phyloP scores from a whole-genome alignment of 2,113 vertebrate species.

The Aramus guarauna region DNA sequence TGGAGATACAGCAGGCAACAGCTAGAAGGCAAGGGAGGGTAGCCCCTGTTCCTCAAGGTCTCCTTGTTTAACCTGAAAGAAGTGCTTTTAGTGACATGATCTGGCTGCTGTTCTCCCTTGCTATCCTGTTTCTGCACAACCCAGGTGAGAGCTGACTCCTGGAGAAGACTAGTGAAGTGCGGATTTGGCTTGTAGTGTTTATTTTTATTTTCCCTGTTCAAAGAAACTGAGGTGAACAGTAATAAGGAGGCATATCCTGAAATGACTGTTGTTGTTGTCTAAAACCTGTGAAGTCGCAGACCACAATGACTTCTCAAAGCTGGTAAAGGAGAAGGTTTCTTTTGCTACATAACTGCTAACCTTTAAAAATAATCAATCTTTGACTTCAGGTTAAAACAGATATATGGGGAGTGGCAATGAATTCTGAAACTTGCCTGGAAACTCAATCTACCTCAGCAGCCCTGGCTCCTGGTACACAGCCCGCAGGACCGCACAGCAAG shows the following conservation, averaged over 20 bases:
- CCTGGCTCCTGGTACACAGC: not conserved
- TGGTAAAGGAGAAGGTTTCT: not conserved
- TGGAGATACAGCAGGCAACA: not conserved
- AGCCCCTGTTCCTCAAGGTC: not conserved
- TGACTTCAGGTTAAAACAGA: not conserved
- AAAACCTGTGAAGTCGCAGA: not conserved
- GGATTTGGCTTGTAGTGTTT: not conserved
- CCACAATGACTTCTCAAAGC: not conserved
- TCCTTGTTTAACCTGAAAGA: not conserved
- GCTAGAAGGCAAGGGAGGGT: not conserved
- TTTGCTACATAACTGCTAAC: conserved; percentile 15
- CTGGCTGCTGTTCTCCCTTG: not conserved
- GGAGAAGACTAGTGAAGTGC: not conserved
- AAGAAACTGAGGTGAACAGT: not conserved
- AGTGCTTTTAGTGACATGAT: not conserved
- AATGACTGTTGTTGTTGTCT: not conserved
- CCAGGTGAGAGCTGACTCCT: not conserved
- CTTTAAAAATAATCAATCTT: conserved; percentile 44
- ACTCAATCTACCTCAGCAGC: not conserved
- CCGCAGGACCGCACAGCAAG: not conserved
- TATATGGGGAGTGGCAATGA: not conserved
- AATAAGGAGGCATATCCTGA: not conserved
- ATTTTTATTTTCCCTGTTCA: not conserved
- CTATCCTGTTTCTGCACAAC: not conserved
- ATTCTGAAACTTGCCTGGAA: not conserved